These are phyloP conservation scores for Fratercula arctica DNA, from an alignment of 2,797 vertebrate species.

Conservation along the genomic window DNA sequence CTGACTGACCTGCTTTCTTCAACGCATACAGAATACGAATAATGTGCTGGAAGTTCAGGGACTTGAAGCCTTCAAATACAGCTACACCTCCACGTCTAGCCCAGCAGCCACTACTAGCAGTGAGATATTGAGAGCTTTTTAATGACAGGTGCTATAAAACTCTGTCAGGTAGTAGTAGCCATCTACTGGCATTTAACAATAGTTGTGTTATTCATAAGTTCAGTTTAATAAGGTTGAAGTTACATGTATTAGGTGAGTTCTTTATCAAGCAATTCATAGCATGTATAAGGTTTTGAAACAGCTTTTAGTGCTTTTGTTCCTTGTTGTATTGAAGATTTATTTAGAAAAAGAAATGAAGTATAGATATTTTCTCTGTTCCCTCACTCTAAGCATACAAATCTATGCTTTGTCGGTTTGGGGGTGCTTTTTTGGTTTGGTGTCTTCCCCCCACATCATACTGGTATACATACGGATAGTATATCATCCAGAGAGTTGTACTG, in stretches of 20 bases:
- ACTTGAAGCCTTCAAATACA: neutral
- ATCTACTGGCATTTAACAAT: neutral
- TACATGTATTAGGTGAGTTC: neutral
- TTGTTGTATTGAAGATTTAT: neutral
- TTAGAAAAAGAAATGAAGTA: neutral
- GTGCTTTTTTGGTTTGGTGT: neutral
- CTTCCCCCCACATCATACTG: neutral
- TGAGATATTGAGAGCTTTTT: neutral
- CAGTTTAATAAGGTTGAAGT: neutral
- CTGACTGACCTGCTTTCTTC: neutral
- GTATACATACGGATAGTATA: neutral
- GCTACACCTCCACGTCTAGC: neutral
- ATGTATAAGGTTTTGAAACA: neutral
- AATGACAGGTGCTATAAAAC: neutral
- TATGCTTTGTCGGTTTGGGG: neutral
- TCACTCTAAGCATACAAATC: neutral
- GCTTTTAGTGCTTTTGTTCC: neutral
- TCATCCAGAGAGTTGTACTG: neutral
- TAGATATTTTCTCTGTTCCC: neutral
- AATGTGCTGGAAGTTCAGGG: neutral
- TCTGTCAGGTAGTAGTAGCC: neutral
- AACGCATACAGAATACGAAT: neutral
- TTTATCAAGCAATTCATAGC: neutral
- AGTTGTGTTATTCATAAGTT: neutral
- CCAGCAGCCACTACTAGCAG: neutral